These are phyloP conservation scores for Rutilus rutilus DNA, from an alignment of 2,113 vertebrate species.

Conservation along the genomic window DNA sequence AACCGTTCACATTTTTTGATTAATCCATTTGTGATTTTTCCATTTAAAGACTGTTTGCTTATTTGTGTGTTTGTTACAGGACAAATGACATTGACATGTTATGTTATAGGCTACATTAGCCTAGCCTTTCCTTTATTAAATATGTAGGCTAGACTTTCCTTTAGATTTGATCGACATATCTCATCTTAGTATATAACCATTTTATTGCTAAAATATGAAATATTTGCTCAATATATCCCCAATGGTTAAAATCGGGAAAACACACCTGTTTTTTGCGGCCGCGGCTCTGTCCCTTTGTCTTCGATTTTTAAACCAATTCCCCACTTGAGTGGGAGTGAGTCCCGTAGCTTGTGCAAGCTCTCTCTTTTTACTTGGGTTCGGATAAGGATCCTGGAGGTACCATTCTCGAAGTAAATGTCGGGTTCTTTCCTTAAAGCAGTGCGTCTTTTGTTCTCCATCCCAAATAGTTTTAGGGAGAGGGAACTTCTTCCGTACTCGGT, in stretches of 20 bases:
- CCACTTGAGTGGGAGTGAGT: constrained; percentile 99
- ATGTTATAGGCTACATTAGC: neutral
- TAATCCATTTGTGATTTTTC: neutral
- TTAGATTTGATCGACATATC: neutral
- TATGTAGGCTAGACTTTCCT: neutral
- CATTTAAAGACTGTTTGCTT: neutral
- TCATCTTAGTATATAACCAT: neutral
- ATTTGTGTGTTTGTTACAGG: neutral
- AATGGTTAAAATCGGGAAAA: constrained; percentile 22
- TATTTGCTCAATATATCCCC: neutral
- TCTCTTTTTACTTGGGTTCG: constrained; percentile 97
- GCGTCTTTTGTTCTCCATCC: constrained; percentile 99
- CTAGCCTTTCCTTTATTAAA: neutral
- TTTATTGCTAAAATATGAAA: neutral
- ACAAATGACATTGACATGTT: neutral
- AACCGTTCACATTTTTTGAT: neutral
- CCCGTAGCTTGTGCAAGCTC: constrained; percentile 98
- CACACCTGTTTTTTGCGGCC: constrained; percentile 97
- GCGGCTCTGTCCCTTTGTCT: constrained; percentile 98
- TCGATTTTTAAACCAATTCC: constrained; percentile 99
- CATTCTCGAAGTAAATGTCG: constrained; percentile 96
- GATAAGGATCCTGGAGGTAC: constrained; percentile 99
- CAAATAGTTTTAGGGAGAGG: constrained; percentile 97
- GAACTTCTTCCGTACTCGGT: constrained; percentile 99
- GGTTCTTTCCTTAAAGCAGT: constrained; percentile 99